Evolutionary conservation across 2,113 vertebrate genomes (phyloP).

Genomic region (Tachysurus fulvidraco): DNA sequence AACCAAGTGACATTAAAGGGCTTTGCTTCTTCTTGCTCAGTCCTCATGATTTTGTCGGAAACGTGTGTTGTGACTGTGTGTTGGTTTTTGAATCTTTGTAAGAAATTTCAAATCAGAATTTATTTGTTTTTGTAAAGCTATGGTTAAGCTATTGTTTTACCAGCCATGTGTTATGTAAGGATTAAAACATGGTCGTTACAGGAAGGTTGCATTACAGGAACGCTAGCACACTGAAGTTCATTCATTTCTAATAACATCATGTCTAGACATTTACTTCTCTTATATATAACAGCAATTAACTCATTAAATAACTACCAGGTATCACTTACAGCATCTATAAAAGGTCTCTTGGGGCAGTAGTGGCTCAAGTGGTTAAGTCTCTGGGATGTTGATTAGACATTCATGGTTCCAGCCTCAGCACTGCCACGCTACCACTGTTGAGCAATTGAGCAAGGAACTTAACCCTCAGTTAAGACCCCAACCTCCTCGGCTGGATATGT

Average conservation of each 20-base stretch:
- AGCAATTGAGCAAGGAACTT: too few species aligned
- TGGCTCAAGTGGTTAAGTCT: too few species aligned
- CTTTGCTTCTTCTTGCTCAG: neutral
- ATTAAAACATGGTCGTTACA: neutral
- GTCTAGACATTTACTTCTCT: neutral
- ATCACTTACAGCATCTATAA: neutral
- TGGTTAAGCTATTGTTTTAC: neutral
- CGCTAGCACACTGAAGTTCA: neutral
- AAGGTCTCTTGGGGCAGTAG: too few species aligned
- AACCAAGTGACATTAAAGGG: neutral
- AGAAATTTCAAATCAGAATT: neutral
- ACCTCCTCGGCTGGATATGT: too few species aligned
- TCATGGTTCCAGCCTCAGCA: too few species aligned
- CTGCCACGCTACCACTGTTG: too few species aligned
- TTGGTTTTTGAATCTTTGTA: neutral
- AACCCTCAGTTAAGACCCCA: too few species aligned
- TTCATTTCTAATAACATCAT: neutral
- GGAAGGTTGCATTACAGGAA: neutral
- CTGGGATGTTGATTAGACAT: too few species aligned
- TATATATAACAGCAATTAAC: neutral
- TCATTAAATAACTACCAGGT: neutral
- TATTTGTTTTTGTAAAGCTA: neutral
- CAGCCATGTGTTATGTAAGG: neutral
- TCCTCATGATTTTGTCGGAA: neutral
- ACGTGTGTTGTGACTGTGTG: neutral